Evolutionary conservation across 2,113 vertebrate genomes (phyloP).

Genomic region (Pithys albifrons): DNA sequence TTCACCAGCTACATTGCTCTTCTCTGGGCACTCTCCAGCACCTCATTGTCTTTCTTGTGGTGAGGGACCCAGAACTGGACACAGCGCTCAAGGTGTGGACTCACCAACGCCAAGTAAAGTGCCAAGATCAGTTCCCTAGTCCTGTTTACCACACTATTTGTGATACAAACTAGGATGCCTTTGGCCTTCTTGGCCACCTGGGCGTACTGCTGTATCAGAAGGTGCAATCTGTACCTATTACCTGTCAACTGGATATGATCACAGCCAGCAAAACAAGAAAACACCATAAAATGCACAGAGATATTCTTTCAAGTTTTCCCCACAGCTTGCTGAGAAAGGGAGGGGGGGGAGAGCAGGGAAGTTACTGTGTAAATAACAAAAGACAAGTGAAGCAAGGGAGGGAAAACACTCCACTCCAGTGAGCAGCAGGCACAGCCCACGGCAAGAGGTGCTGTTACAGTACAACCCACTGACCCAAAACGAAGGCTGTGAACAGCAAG

Average conservation of each 20-base stretch:
- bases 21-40: background rate
- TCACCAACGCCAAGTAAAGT: background rate
- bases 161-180: background rate
- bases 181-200: background rate
- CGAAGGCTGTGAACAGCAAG: background rate
- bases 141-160: background rate
- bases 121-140: background rate
- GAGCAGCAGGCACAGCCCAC: background rate
- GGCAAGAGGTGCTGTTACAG: background rate
- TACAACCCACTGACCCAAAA: conserved; percentile 1
- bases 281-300: background rate
- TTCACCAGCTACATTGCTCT: background rate
- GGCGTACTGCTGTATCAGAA: background rate
- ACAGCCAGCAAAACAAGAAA: background rate
- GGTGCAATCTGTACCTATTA: background rate
- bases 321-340: background rate
- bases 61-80: background rate
- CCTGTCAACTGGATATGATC: background rate
- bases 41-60: background rate
- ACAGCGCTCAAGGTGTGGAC: background rate
- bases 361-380: background rate
- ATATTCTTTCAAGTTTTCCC: background rate
- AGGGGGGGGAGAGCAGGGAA: background rate
- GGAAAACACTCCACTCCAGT: background rate
- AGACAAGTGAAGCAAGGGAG: background rate